Percentiles rank a stretch among this genome's conserved stretches.
These are phyloP conservation scores for Mastomys natalensis DNA, from an alignment of 2,113 vertebrate species.

Conservation along the genomic window DNA sequence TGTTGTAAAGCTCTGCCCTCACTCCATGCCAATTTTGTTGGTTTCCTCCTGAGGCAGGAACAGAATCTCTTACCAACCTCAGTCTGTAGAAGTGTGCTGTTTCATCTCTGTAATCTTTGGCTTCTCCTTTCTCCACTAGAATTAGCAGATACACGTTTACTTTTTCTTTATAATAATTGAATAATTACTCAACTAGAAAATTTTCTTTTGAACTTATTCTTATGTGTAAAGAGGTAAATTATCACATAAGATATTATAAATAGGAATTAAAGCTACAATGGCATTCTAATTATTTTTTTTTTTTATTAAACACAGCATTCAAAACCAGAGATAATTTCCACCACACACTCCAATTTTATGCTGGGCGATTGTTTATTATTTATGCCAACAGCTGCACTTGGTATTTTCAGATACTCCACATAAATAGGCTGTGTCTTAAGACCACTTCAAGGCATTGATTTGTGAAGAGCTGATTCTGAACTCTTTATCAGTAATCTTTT, in stretches of 20 bases:
- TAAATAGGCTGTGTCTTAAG: neutral
- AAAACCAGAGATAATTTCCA: conserved; percentile 41
- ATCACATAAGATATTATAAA: conserved; percentile 6
- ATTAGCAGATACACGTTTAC: neutral
- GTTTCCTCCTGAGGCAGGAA: neutral
- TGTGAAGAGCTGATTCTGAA: neutral
- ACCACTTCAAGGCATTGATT: neutral
- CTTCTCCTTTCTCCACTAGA: neutral
- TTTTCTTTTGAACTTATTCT: conserved; percentile 31
- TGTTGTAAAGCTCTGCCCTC: neutral
- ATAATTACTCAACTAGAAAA: neutral
- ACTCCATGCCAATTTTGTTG: no score
- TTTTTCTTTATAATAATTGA: conserved; percentile 38
- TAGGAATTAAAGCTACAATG: neutral
- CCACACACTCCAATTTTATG: neutral
- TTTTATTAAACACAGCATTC: conserved; percentile 18
- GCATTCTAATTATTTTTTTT: conserved; percentile 20
- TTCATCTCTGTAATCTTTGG: neutral
- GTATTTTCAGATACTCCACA: neutral
- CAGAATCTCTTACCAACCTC: neutral
- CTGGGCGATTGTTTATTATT: conserved; percentile 2
- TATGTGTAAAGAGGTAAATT: conserved; percentile 27
- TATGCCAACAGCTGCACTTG: neutral
- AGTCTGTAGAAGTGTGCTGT: neutral
- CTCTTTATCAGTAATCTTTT: neutral